A percentile compares a stretch with the other conserved stretches of the same genome.
phyloP scores from a whole-genome alignment of 2,888 invertebrate genomes.

The Aphidius colemani region DNA sequence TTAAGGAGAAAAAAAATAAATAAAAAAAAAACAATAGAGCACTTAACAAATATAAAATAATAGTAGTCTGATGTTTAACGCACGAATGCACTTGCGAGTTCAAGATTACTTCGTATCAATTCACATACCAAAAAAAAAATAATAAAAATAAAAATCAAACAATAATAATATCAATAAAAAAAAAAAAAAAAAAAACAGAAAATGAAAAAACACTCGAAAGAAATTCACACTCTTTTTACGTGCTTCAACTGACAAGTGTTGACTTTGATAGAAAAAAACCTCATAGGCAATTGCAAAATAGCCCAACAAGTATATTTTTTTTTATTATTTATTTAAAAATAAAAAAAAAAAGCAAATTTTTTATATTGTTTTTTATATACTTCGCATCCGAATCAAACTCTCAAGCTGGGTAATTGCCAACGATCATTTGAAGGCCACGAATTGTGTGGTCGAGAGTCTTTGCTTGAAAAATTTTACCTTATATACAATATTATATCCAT shows the following conservation, averaged over 20 bases:
- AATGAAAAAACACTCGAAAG: not conserved
- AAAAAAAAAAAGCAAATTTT: slow-evolving; percentile 12
- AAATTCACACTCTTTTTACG: slow-evolving; percentile 8
- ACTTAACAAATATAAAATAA: not conserved
- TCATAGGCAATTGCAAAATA: no score
- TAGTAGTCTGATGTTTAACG: not conserved
- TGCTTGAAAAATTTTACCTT: no score
- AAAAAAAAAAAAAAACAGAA: not conserved
- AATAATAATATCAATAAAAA: not conserved
- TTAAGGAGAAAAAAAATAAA: no score
- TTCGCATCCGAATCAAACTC: slow-evolving; percentile 20
- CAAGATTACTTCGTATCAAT: not conserved
- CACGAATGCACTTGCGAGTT: slow-evolving; percentile 5
- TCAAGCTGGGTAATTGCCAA: slow-evolving; percentile 28
- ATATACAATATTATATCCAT: no score
- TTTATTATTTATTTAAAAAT: not conserved
- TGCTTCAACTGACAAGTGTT: no score
- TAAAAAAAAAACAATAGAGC: no score
- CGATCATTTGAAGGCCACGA: slow-evolving; percentile 29
- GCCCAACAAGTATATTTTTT: not conserved
- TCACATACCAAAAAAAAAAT: slow-evolving; percentile 6
- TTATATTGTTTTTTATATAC: slow-evolving; percentile 10
- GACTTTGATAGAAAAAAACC: no score
- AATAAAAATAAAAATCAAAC: slow-evolving; percentile 9
- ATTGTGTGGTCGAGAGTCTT: slow-evolving; percentile 22